Evolutionary conservation across 2,888 invertebrate species (phyloP), one percentile per base, ranked within the genome.

Genomic region (Chaetoderma sp.): DNA sequence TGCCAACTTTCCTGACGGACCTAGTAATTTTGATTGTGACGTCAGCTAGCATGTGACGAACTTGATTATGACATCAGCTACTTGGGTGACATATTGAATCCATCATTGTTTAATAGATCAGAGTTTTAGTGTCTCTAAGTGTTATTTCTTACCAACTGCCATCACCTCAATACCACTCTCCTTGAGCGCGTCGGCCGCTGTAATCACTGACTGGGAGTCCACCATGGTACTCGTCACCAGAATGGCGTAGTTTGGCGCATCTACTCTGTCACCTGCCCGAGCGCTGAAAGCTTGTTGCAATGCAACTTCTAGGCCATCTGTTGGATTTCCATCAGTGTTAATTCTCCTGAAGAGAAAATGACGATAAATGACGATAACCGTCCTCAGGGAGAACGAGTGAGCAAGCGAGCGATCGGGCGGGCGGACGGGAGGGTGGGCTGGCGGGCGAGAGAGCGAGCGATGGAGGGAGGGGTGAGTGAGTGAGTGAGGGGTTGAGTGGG

Each of bases 141-240:
- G 1, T 21, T 6, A 25, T 59, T n/a, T 56, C 70, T 50, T 62
- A 79, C 79, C 78, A 23, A 82, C 70, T 13, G 77, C 78, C 4
- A 80, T 70, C 5, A 82, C 70, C 57, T 68, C 71, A 8, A 77
- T 73, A 56, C 80, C 80, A 18, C 63, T 68, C 18, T 74, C 58
- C 59, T 81, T 80, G 10, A 80, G 70, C 30, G 74, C 76, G 60
- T 78, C 77, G 25, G 80, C 70, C 57, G 79, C 76, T 18, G 60
- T 60, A 5, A 77, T 66, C 5, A 79, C 61, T 0, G 73, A 67
- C 2, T 42, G 16, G 21, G 71, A 64, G 5, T 72, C 65, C 3
- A 75, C 68, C 65, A 78, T 71, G 62, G 78, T 74, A 59, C 76
- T 78, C 13, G 80, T 78, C 18, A 83, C 52, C n/a, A 82, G 58